Evolutionary conservation across 1,140 invertebrate genomes (phyloP), one percentile per base, ranked within the genome.

Genomic region (Dreissena polymorpha): DNA sequence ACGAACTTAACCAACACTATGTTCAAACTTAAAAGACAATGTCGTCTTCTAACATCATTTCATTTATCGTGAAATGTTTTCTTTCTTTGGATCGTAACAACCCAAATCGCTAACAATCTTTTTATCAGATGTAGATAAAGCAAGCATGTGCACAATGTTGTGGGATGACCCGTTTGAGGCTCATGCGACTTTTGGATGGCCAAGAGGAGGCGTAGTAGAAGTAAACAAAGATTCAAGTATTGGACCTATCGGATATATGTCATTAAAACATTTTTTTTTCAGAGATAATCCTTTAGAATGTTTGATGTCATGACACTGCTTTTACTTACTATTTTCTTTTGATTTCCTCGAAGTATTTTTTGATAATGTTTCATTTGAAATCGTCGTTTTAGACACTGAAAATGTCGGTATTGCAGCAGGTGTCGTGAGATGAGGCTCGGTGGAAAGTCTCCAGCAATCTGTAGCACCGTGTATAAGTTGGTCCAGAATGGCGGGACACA

Each of bases 401-500:
- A 2, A 16, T 18, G 55, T 27, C 14, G 10, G 21, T 25, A n/a
- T 29, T 51, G 60, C 65, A 25, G 10, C 14, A 39, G 53, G 21
- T 0, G 64, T 23, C 27, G 63, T 16, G 14, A 13, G 29, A 57
- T 75, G 73, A 39, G 10, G 25, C 49, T 13, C 23, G 13, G 55
- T 39, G n/a, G 18, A n/a, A 13, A 49, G 29, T 25, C 49, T 25
- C 12, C n/a, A 27, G 21, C 8, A 29, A 6, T 49, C 21, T 14
- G 39, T 60, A 51, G 23, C 25, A 10, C 6, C 10, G 39, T 18
- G 3, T 65, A 67, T 23, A 7, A 77, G 6, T n/a, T 67, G 57
- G 6, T 77, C 23, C 0, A 77, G 74, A 50, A 77, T 65, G 0
- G 50, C 74, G 7, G 74, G 74, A 50, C 74, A 77, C 49, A 77